Percentiles rank a stretch among this genome's conserved stretches.
These are phyloP conservation scores for Catalaphyllia jardinei DNA, from an alignment of 64 coral and sea anemone species.

Conservation along the genomic window DNA sequence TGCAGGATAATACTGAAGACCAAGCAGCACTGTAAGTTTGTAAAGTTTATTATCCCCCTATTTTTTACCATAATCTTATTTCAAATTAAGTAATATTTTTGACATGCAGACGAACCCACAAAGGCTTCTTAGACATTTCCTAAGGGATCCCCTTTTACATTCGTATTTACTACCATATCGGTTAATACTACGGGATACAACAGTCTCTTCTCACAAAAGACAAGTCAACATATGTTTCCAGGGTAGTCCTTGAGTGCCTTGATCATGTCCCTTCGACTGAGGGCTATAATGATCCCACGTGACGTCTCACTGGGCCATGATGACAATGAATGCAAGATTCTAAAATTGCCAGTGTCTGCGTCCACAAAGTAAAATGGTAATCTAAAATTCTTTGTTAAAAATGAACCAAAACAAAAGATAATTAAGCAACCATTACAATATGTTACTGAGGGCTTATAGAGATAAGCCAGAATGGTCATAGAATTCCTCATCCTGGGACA, in stretches of 20 bases:
- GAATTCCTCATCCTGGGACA: not conserved
- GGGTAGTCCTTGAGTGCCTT: conserved; percentile 31
- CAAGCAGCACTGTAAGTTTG: no score
- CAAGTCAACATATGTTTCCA: not conserved
- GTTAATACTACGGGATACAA: no score
- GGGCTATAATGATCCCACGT: not conserved
- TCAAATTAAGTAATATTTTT: no score
- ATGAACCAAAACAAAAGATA: not conserved
- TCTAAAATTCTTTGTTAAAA: not conserved
- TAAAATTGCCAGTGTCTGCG: conserved; percentile 25
- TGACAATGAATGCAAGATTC: conserved; percentile 1
- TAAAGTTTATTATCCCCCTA: no score
- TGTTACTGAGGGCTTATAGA: not conserved
- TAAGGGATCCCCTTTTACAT: no score
- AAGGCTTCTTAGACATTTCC: no score
- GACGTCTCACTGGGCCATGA: conserved; percentile 9
- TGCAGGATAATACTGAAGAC: no score
- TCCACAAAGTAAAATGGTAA: conserved; percentile 22
- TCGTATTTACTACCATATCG: no score
- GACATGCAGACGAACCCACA: no score
- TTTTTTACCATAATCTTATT: no score
- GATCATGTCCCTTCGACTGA: conserved; percentile 19
- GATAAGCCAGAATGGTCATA: not conserved
- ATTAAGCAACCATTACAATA: not conserved
- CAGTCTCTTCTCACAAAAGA: no score